Base-by-base conservation (phyloP, 2,888 invertebrate genomes). In the Eubasilissa splendida region DNA sequence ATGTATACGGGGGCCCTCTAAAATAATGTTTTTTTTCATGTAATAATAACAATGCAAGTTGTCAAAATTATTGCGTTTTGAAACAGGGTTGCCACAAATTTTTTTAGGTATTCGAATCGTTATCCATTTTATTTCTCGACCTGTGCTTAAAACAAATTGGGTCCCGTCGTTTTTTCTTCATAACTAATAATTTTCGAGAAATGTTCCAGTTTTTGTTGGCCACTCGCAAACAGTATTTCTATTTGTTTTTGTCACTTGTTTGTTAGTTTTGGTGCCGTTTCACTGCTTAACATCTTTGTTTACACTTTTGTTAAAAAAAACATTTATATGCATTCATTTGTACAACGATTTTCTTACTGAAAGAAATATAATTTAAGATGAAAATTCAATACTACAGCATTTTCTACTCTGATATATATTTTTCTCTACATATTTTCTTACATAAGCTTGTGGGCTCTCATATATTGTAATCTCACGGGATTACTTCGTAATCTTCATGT, bases 161-260 rank as follows among this genome's bases (percentile, higher is more conserved):
- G 73, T 83, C 80, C 12, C 83, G 76, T 74, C 83, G 82, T 80
- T 83, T 83, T 56, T 82, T 83, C 83, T 83, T 83, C 83, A 83
- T 83, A 77, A 81, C 80, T 80, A 56, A 50, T 65, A 33, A 53
- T 71, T 71, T 56, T 71, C 71, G 33, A 71, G 31, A 54, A 54
- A 54, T 56, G 31, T 71, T 71, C 71, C 71, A 71, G 71, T 31
- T 53, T 54, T 42, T 71, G 53, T 71, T 4, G 14, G 31, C 4
- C 42, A 42, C 42, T 42, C 7, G 63, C 11, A 52, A 33, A 68
- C 53, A 50, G 9, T 50, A 42, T 42, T 42, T 42, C 0, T 42
- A 42, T 42, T 5, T 42, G 4, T 42, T 4, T 42, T 5, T 42
- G 42, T 42, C 42, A 42, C 42, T 42, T 3, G 4, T n/a, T 0